Percentiles rank a stretch among this genome's conserved stretches.
phyloP scores from a whole-genome alignment of 2,113 vertebrate species.

The Seriola quinqueradiata region DNA sequence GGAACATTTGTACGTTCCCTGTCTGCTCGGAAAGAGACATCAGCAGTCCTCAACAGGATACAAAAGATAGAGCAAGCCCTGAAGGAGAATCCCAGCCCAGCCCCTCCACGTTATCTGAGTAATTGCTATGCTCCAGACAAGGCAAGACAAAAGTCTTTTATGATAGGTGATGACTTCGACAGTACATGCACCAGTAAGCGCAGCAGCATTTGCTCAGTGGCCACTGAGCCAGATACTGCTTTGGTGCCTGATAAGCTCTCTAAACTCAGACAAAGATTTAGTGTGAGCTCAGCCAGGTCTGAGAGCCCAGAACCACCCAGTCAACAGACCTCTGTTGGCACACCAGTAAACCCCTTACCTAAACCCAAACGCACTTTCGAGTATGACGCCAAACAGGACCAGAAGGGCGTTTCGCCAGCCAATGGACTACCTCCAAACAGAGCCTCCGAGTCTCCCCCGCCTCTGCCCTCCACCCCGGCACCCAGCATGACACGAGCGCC shows the following conservation, averaged over 20 bases:
- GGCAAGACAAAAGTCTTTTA: slow-evolving; percentile 88
- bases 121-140: slow-evolving; percentile 95
- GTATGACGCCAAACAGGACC: slow-evolving; percentile 94
- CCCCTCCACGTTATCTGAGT: slow-evolving; percentile 93
- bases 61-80: slow-evolving; percentile 97
- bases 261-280: slow-evolving; percentile 85
- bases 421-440: slow-evolving; percentile 93
- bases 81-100: slow-evolving; percentile 92
- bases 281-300: slow-evolving; percentile 79
- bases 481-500: slow-evolving; percentile 87
- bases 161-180: slow-evolving; percentile 85
- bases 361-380: slow-evolving; percentile 99
- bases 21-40: slow-evolving; percentile 90
- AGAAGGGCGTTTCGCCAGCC: slow-evolving; percentile 85
- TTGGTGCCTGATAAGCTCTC: slow-evolving; percentile 86
- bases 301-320: slow-evolving; percentile 82
- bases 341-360: slow-evolving; percentile 93
- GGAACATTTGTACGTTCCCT: slow-evolving; percentile 86
- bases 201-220: slow-evolving; percentile 83
- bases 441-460: slow-evolving; percentile 89
- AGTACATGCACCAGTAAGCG: slow-evolving; percentile 83
- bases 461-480: slow-evolving; percentile 92
- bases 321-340: slow-evolving; percentile 80
- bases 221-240: slow-evolving; percentile 86
- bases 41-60: slow-evolving; percentile 96